These are phyloP conservation scores for Mystacides longicornis DNA, from an alignment of 2,888 invertebrate genomes.

Conservation along the genomic window DNA sequence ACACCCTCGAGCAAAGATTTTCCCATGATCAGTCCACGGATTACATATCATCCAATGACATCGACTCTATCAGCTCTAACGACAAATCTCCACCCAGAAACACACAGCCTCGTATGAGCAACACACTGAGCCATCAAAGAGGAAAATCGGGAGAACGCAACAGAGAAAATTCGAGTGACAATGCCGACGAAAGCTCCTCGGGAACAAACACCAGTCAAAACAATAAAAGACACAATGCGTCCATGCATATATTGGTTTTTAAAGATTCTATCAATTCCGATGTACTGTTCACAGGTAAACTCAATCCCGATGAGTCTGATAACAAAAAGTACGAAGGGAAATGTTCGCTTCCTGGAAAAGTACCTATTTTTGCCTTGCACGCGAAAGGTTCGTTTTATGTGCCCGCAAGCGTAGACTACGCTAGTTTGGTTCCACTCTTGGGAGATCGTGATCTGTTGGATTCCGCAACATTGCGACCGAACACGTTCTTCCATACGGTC, in stretches of 20 bases:
- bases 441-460: slow-evolving; percentile 53
- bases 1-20: slow-evolving; percentile 86
- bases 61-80: slow-evolving; percentile 5
- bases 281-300: slow-evolving; percentile 12
- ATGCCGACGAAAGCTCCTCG: slow-evolving; percentile 17
- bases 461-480: slow-evolving; percentile 46
- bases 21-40: slow-evolving; percentile 43
- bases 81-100: slow-evolving; percentile 12
- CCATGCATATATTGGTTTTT: slow-evolving; percentile 2
- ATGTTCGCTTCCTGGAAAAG: slow-evolving; percentile 37
- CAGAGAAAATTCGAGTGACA: slow-evolving; percentile 11
- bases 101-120: slow-evolving; percentile 12
- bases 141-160: slow-evolving; percentile 18
- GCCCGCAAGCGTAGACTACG: slow-evolving; percentile 73
- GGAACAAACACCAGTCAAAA: slow-evolving; percentile 21
- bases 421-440: slow-evolving; percentile 62
- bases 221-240: slow-evolving; percentile 15
- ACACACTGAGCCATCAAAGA: slow-evolving; percentile 19
- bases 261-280: slow-evolving; percentile 9
- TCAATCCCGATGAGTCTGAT: background rate
- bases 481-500: slow-evolving; percentile 71
- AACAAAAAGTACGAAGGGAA: slow-evolving; percentile 20
- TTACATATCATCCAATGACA: slow-evolving; percentile 23
- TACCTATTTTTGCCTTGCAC: slow-evolving; percentile 87
- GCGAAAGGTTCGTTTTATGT: slow-evolving; percentile 85